Evolutionary conservation across 2,888 invertebrate species (phyloP).

Genomic region (Acanthosepion lycidas): DNA sequence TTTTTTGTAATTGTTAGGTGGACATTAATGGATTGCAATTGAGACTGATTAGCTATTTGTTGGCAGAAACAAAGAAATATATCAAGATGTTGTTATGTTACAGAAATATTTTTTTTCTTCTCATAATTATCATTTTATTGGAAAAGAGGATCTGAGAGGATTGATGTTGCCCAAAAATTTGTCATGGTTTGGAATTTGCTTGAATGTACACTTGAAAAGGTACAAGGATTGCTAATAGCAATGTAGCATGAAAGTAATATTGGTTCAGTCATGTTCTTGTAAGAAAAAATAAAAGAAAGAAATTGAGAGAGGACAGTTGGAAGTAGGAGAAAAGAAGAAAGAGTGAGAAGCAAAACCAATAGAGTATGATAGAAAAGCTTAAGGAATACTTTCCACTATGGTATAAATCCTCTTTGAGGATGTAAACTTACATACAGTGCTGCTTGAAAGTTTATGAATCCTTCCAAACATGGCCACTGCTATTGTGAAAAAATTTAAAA

Average conservation of each 20-base stretch:
- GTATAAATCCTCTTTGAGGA: too few species aligned
- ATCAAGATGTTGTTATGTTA: not conserved
- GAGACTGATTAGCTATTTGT: slow-evolving; percentile 20
- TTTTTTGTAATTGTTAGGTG: not conserved
- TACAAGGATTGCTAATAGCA: not conserved
- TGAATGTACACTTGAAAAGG: not conserved
- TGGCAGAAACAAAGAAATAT: not conserved
- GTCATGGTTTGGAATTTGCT: not conserved
- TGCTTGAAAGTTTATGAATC: too few species aligned
- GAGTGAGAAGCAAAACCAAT: not conserved
- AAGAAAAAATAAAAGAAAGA: not conserved
- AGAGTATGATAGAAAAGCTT: not conserved
- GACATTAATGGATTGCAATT: not conserved
- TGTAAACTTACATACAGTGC: too few species aligned
- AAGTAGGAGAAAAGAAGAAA: too few species aligned
- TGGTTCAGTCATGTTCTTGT: not conserved
- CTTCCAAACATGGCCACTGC: too few species aligned
- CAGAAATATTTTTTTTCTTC: not conserved
- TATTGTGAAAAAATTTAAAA: too few species aligned
- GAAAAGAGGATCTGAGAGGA: not conserved
- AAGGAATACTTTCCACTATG: too few species aligned
- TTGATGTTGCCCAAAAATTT: not conserved
- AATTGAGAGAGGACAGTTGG: not conserved
- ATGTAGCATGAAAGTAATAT: not conserved
- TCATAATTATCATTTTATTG: not conserved